Base-by-base conservation (phyloP, 2,888 invertebrate genomes). In the Papilio gigon region DNA sequence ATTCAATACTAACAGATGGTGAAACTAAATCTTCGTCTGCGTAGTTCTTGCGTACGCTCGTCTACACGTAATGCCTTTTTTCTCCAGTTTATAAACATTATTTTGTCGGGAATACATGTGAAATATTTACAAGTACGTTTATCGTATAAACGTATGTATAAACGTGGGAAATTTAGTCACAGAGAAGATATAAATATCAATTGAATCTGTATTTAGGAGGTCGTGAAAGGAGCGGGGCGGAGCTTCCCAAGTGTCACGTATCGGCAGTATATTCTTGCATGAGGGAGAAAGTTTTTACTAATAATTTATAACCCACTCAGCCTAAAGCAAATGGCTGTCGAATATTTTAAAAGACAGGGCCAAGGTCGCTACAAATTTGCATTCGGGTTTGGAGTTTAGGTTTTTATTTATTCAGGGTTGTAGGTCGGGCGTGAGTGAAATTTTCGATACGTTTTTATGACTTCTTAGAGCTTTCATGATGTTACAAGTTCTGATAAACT, bases 321-420 rank as follows among this genome's bases (percentile, higher is more conserved):
- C 40, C 56, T 56, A 62, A 67, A 62, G 67, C 67, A 62, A 67
- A 67, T 56, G 61, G 65, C 65, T 44, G 33, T 60, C 61, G 69
- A 69, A 69, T 69, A 69, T 69, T 69, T 65, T 69, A 69, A 44
- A 69, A 69, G 69, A 69, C 65, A 61, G 40, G 68, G 65, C 69
- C 69, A 69, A 69, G 69, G 69, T 69, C 65, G 65, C 53, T 50
- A 56, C 50, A 42, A 61, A 65, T 69, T 69, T 69, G 69, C 69
- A 69, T 69, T 69, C 56, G 65, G 44, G 65, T 30, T 63, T 56
- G 35, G 64, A 11, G 17, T 60, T 69, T 35, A 12, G 44, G 59
- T 61, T 60, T 65, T 69, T 65, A 69, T 69, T 69, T 69, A 69
- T 69, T 69, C 68, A 68, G 60, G 5, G 53, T 30, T 22, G 50